Base-by-base conservation (phyloP, 1,140 invertebrate genomes). In the Ceratosolen fusciceps region DNA sequence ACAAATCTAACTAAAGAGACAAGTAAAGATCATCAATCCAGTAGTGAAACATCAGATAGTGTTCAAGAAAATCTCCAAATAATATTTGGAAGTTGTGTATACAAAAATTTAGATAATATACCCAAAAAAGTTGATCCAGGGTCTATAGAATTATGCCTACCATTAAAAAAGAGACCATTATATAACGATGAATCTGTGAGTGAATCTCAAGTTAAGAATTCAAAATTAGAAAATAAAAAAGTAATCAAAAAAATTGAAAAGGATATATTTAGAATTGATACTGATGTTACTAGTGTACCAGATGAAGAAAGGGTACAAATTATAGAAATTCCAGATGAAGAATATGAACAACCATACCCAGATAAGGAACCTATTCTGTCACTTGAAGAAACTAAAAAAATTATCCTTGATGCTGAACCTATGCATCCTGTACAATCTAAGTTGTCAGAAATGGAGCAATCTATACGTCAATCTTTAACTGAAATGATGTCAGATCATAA, bases 281-380 rank as follows among this genome's bases (percentile, higher is more conserved):
- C 82, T 26, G 84, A 85, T 68, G 80, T 87, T 3, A 67, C 81
- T 2, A 81, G 80, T 73, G 83, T 90, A 52, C 88, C 89, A 4
- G 89, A 90, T 39, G 85, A 90, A 19, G 88, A 90, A 76, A 84
- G 90, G 12, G 88, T 90, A 39, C 90, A 90, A 67, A 90, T 90
- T 62, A 89, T 90, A 67, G 88, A 90, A 80, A 83, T 90, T 67
- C 82, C 85, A 19, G 88, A 86, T 67, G 89, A 90, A 39, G 88
- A 90, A 12, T 89, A 90, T 37, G 89, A 90, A 43, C 81, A 89
- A 65, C 83, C 87, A 7, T 88, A 88, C 79, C 86, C 86, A 4
- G 87, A 90, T 14, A 77, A 82, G 65, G 74, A 84, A 37, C 77
- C 77, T 0, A 84, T 84, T 82, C 86, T 87, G 71, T 85, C 83